These are phyloP conservation scores for Trissonchulus sp. DNA, from an alignment of 2,888 invertebrate species.

Conservation along the genomic window DNA sequence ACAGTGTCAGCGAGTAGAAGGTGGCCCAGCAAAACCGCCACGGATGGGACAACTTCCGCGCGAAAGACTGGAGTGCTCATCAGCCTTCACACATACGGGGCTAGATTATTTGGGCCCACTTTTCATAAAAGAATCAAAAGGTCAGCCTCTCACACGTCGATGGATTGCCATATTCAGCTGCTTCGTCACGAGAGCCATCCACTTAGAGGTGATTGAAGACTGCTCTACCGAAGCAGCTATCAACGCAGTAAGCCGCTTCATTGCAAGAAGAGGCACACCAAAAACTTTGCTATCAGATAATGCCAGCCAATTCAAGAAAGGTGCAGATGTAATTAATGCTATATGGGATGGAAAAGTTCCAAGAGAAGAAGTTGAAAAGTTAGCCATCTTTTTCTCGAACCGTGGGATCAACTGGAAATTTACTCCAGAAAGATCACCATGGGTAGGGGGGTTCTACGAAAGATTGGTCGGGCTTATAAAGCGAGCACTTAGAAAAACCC, in stretches of 20 bases:
- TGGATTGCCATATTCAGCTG: constrained; percentile 53
- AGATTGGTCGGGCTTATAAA: constrained; percentile 19
- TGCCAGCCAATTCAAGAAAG: constrained; percentile 50
- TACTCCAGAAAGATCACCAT: constrained; percentile 24
- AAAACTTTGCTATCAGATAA: constrained; percentile 51
- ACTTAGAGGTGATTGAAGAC: constrained; percentile 50
- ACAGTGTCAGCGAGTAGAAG: constrained; percentile 15
- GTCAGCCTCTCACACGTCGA: constrained; percentile 40
- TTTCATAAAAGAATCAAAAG: constrained; percentile 38
- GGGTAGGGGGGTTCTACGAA: constrained; percentile 28
- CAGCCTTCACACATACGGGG: constrained; percentile 39
- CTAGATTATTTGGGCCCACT: constrained; percentile 53
- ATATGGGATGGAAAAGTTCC: no score
- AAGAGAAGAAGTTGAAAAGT: no score
- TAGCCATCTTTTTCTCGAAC: no score
- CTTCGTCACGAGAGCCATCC: constrained; percentile 51
- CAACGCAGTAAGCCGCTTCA: constrained; percentile 46
- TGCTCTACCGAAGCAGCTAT: constrained; percentile 47
- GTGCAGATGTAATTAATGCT: background rate
- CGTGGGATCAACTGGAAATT: constrained; percentile 26
- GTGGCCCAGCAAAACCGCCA: constrained; percentile 28
- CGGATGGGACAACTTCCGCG: constrained; percentile 26
- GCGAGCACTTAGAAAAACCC: constrained; percentile 25
- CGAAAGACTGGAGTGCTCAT: constrained; percentile 18
- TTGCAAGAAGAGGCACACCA: constrained; percentile 48